Evolutionary conservation across 2,888 invertebrate species (phyloP).

Genomic region (Noctua janthina): DNA sequence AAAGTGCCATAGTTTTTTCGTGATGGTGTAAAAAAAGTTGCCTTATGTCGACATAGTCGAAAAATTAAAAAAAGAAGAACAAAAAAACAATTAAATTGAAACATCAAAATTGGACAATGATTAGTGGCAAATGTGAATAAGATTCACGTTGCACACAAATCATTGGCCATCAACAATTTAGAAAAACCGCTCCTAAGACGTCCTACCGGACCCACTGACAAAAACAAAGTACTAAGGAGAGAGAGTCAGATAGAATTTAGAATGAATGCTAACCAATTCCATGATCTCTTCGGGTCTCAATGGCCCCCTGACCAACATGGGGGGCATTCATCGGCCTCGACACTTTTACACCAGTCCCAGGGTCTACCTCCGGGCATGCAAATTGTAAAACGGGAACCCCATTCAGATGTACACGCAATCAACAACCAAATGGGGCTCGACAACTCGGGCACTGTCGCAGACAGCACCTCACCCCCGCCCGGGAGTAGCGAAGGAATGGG

Average conservation of each 20-base stretch:
- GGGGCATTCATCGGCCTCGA: constrained; percentile 86
- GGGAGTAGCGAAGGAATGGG: constrained; percentile 84
- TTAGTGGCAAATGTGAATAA: too few relatives aligned
- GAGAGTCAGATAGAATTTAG: constrained; percentile 69
- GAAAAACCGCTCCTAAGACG: too few relatives aligned
- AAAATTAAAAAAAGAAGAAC: constrained; percentile 66
- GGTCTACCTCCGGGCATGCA: constrained; percentile 80
- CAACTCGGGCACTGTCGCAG: constrained; percentile 87
- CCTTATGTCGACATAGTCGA: constrained; percentile 88
- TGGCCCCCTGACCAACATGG: constrained; percentile 89
- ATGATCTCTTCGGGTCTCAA: constrained; percentile 88
- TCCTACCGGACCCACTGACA: too few relatives aligned
- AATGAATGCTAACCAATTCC: constrained; percentile 87
- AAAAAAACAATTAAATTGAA: constrained; percentile 65
- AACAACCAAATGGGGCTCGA: constrained; percentile 85
- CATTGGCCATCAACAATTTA: too few relatives aligned
- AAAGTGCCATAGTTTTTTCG: constrained; percentile 85
- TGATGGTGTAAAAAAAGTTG: constrained; percentile 82
- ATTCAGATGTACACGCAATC: constrained; percentile 80
- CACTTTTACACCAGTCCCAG: constrained; percentile 84
- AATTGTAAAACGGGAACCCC: constrained; percentile 85
- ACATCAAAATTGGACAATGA: constrained; percentile 71
- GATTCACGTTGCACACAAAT: too few relatives aligned
- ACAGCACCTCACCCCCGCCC: constrained; percentile 91
- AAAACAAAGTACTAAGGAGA: constrained; percentile 53